A percentile compares a stretch with the other conserved stretches of the same genome.
Evolutionary conservation across 2,888 invertebrate species (phyloP).

Genomic region (Odontothrips loti): DNA sequence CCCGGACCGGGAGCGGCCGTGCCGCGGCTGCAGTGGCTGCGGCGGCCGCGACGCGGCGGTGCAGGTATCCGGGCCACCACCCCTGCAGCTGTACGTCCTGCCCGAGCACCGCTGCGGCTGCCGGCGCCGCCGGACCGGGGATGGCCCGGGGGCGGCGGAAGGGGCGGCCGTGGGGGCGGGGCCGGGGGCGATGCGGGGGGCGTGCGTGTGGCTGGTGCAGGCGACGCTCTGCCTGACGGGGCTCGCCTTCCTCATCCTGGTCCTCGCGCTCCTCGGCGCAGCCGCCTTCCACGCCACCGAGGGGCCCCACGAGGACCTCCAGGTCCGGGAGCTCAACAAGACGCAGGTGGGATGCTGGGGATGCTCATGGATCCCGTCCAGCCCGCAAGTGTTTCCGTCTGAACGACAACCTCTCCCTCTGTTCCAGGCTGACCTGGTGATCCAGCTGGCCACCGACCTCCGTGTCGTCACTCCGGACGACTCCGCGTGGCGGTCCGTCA

Average conservation of each 20-base stretch:
- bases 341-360: not conserved
- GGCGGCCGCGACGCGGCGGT: constrained; percentile 42
- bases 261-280: constrained; percentile 62
- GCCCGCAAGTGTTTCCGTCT: constrained; percentile 48
- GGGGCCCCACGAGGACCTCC: constrained; percentile 41
- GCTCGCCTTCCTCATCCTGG: constrained; percentile 53
- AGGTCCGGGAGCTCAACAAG: constrained; percentile 47
- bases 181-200: constrained; percentile 44
- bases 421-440: constrained; percentile 59
- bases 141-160: not conserved
- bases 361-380: constrained; percentile 40
- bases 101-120: constrained; percentile 45
- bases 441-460: constrained; percentile 60
- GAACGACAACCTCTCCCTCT: constrained; percentile 48
- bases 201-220: constrained; percentile 51
- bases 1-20: not conserved
- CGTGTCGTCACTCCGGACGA: constrained; percentile 57
- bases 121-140: constrained; percentile 24
- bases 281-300: constrained; percentile 62
- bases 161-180: not conserved
- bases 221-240: constrained; percentile 58
- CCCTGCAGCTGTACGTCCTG: constrained; percentile 56
- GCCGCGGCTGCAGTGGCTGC: not conserved
- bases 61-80: constrained; percentile 50
- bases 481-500: constrained; percentile 58